Percentiles rank a stretch among this genome's conserved stretches.
These are phyloP conservation scores for Drosophila biarmipes DNA, from an alignment of 1,140 invertebrate species.

Conservation along the genomic window DNA sequence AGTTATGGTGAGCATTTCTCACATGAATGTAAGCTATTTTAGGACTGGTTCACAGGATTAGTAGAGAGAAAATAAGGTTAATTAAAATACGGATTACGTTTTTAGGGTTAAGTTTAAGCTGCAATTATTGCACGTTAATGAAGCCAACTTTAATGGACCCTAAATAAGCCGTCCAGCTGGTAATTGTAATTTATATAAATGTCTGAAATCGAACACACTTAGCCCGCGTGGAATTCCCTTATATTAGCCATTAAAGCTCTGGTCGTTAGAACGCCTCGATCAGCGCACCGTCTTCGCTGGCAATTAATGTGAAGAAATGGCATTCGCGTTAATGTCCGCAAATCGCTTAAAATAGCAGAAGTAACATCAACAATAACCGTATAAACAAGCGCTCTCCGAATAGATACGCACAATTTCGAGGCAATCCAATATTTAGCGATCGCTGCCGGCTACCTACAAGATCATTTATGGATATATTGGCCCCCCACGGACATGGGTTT, in stretches of 20 bases:
- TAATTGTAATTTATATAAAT: conserved; percentile 44
- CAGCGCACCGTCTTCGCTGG: conserved; percentile 3
- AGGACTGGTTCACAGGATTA: no score
- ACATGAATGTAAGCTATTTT: no score
- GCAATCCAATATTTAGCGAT: conserved; percentile 52
- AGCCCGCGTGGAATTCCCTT: conserved; percentile 21
- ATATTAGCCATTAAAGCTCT: conserved; percentile 26
- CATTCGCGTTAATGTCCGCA: conserved; percentile 27
- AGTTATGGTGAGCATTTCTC: no score
- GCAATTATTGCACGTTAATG: conserved; percentile 16
- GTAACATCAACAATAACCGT: conserved; percentile 38
- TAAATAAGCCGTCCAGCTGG: conserved; percentile 18
- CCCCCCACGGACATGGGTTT: conserved; percentile 58
- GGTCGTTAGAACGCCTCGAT: conserved; percentile 20
- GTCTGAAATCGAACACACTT: conserved; percentile 6
- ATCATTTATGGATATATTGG: conserved; percentile 64
- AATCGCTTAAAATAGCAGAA: conserved; percentile 34
- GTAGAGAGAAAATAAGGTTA: no score
- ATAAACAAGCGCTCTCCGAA: conserved; percentile 32
- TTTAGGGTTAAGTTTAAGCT: conserved; percentile 2
- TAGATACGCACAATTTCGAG: conserved; percentile 36
- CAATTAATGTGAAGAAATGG: conserved; percentile 30
- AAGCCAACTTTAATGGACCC: conserved; percentile 21
- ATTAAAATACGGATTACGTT: not conserved
- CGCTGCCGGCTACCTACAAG: conserved; percentile 71